Percentiles rank a stretch among this genome's conserved stretches.
Evolutionary conservation across 2,888 invertebrate species (phyloP).

Genomic region (Ormyrus labotus): DNA sequence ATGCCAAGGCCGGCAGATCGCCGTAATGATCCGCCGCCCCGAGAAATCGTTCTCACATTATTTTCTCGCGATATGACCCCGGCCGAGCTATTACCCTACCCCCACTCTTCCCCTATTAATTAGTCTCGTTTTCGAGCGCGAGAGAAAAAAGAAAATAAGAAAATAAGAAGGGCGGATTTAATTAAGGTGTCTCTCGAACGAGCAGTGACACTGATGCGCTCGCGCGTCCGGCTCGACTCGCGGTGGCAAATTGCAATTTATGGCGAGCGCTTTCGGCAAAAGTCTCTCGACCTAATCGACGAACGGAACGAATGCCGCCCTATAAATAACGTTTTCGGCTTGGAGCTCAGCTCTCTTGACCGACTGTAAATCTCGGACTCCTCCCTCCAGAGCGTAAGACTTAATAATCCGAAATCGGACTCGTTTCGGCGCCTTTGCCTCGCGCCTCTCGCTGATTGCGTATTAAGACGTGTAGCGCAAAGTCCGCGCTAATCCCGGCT

Average conservation of each 20-base stretch:
- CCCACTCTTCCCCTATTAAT: slow-evolving; percentile 30
- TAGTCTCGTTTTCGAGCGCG: slow-evolving; percentile 17
- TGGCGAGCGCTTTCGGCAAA: slow-evolving; percentile 47
- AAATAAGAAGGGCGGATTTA: slow-evolving; percentile 50
- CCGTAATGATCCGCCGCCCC: slow-evolving; percentile 68
- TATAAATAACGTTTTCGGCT: slow-evolving; percentile 66
- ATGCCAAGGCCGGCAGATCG: slow-evolving; percentile 58
- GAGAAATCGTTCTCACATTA: slow-evolving; percentile 75
- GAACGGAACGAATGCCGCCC: slow-evolving; percentile 67
- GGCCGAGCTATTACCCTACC: neutral
- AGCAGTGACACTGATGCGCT: slow-evolving; percentile 57
- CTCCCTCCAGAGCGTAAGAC: slow-evolving; percentile 48
- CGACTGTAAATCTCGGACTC: slow-evolving; percentile 56
- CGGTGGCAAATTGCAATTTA: slow-evolving; percentile 59
- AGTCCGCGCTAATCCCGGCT: slow-evolving; percentile 4
- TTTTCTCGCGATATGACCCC: slow-evolving; percentile 69
- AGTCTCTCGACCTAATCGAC: slow-evolving; percentile 61
- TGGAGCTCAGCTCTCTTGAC: slow-evolving; percentile 41
- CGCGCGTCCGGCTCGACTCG: slow-evolving; percentile 21
- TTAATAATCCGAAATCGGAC: slow-evolving; percentile 52
- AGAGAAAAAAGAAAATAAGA: neutral
- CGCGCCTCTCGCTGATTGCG: too few species aligned
- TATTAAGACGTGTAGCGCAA: neutral
- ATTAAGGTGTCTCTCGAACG: slow-evolving; percentile 58
- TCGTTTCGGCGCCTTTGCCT: slow-evolving; percentile 35